Percentiles rank a stretch among this genome's conserved stretches.
Evolutionary conservation across 2,797 vertebrate genomes (phyloP).

Genomic region (Malurus splendens): DNA sequence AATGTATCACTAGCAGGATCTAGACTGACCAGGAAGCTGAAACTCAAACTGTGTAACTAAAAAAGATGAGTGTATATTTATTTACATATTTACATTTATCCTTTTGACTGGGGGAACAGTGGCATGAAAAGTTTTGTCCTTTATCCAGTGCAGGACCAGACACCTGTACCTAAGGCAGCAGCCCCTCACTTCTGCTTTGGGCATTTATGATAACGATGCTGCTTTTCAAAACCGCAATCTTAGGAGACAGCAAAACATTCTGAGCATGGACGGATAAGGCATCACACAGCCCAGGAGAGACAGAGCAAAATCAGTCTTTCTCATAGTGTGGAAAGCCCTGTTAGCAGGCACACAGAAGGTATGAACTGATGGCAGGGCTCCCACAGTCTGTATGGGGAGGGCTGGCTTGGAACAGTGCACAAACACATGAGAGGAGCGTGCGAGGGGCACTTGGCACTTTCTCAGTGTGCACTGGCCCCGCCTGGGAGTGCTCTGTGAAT

Average conservation of each 20-base stretch:
- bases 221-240: not conserved
- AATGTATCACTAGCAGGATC: not conserved
- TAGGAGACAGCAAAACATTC: not conserved
- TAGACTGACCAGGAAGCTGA: not conserved
- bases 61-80: not conserved
- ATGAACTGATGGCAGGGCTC: not conserved
- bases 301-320: not conserved
- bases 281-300: not conserved
- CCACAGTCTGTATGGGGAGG: accelerated
- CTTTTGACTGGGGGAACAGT: not conserved
- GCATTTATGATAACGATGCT: not conserved
- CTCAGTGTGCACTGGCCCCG: accelerated
- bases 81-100: not conserved
- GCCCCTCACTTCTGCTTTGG: not conserved
- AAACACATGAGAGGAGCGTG: not conserved
- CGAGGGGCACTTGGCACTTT: not conserved
- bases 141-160: not conserved
- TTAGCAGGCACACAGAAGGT: not conserved
- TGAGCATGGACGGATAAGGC: not conserved
- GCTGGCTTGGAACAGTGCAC: not conserved
- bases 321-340: not conserved
- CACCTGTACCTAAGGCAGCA: not conserved
- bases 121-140: not conserved
- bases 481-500: not conserved
- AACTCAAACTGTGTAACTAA: not conserved